These are phyloP conservation scores for Zaprionus taronus DNA, from an alignment of 1,140 invertebrate genomes.

Conservation along the genomic window DNA sequence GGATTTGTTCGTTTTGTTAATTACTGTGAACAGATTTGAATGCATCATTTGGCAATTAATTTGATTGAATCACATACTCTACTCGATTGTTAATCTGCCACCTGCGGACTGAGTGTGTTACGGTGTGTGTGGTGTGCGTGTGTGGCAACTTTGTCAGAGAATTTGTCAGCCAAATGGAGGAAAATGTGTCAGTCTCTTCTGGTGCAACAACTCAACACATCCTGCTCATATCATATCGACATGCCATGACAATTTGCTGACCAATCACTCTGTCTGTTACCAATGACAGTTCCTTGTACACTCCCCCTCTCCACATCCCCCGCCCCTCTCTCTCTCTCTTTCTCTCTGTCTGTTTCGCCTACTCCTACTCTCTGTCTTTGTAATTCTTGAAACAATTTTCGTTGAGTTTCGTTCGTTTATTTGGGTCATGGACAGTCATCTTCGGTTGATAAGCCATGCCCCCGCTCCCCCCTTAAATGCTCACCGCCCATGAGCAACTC, in stretches of 20 bases:
- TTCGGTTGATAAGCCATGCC: slow-evolving; percentile 26
- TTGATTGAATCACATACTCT: background rate
- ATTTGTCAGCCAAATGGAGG: background rate
- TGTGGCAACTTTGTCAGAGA: background rate
- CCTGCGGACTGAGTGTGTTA: background rate
- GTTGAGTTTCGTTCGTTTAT: slow-evolving; percentile 67
- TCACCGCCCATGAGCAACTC: slow-evolving; percentile 8
- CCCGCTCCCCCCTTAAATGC: background rate
- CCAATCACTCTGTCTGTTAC: slow-evolving; percentile 1
- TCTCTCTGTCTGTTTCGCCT: slow-evolving; percentile 2
- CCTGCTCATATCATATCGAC: slow-evolving; percentile 1
- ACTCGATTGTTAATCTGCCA: background rate
- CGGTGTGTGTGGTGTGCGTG: background rate
- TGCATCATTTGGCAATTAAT: slow-evolving; percentile 1
- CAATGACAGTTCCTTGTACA: background rate
- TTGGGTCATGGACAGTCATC: slow-evolving; percentile 80
- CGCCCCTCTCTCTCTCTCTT: background rate
- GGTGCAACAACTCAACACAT: background rate
- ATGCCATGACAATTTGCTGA: background rate
- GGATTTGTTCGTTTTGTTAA: background rate
- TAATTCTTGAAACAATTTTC: slow-evolving; percentile 69
- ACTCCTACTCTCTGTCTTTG: slow-evolving; percentile 35
- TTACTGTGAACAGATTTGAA: background rate
- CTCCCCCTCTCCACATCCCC: background rate
- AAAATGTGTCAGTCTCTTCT: background rate